phyloP scores from a whole-genome alignment of 2,113 vertebrate species.

The Nicator chloris region DNA sequence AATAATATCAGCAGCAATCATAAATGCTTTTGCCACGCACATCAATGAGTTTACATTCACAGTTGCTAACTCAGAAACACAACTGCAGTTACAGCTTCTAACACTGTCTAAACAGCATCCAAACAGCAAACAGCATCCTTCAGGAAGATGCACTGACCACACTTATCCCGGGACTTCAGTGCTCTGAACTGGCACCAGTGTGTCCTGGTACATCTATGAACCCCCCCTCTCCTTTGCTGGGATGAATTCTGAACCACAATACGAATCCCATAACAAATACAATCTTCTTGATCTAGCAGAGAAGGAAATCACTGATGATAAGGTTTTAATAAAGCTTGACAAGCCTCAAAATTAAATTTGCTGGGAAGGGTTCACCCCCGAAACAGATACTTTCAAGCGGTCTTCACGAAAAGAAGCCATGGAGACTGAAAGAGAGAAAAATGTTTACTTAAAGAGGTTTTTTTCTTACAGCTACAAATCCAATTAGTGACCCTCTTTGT shows the following conservation, averaged over 20 bases:
- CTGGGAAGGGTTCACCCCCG: slow-evolving; percentile 28
- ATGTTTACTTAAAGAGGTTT: slow-evolving; percentile 24
- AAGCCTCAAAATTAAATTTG: slow-evolving; percentile 64
- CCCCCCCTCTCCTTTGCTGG: neutral
- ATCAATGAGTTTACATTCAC: neutral
- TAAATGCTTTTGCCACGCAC: neutral
- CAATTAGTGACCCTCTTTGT: slow-evolving; percentile 25
- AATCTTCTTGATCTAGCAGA: slow-evolving; percentile 58
- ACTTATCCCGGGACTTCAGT: accelerated
- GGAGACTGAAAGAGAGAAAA: slow-evolving; percentile 6
- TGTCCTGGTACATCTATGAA: neutral
- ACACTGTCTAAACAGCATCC: neutral
- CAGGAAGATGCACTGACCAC: neutral
- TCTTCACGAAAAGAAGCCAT: neutral
- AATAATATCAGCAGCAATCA: neutral
- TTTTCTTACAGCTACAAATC: slow-evolving; percentile 49
- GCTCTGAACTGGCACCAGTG: neutral
- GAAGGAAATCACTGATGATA: slow-evolving; percentile 60
- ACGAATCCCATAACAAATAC: slow-evolving; percentile 8
- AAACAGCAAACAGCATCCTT: too few relatives aligned
- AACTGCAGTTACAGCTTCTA: neutral
- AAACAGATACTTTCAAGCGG: slow-evolving; percentile 42
- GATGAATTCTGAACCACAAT: neutral
- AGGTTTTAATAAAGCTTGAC: slow-evolving; percentile 64
- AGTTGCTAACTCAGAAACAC: neutral